These are phyloP conservation scores for Latrodectus elegans DNA, from an alignment of 2,888 invertebrate species.

Conservation along the genomic window DNA sequence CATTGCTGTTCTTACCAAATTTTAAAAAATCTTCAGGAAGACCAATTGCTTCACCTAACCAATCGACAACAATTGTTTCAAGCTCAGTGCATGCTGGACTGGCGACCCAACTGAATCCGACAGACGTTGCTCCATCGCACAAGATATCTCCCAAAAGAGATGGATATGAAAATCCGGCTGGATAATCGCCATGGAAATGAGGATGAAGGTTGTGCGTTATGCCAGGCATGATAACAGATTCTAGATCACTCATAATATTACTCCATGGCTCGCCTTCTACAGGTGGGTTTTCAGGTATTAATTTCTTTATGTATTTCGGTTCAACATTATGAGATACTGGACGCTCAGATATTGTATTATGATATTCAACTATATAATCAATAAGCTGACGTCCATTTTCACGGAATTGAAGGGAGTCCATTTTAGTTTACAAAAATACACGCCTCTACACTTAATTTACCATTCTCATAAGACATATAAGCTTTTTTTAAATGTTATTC, in stretches of 20 bases:
- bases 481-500: too few species aligned
- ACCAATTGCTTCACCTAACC: conserved; percentile 97
- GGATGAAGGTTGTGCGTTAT: conserved; percentile 85
- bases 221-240: conserved; percentile 93
- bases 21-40: conserved; percentile 96
- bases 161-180: conserved; percentile 97
- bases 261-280: conserved; percentile 89
- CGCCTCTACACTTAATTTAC: too few species aligned
- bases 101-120: conserved; percentile 88
- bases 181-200: conserved; percentile 98
- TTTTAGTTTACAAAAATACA: conserved; percentile 74
- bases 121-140: conserved; percentile 94
- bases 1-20: conserved; percentile 81
- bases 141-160: conserved; percentile 98
- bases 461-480: too few species aligned
- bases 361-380: conserved; percentile 93
- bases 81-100: conserved; percentile 98
- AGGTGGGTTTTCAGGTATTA: conserved; percentile 88
- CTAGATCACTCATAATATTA: conserved; percentile 90
- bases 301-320: conserved; percentile 87
- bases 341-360: conserved; percentile 84
- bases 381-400: conserved; percentile 93
- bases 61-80: conserved; percentile 98
- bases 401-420: conserved; percentile 92
- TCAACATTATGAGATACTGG: conserved; percentile 91